Percentiles rank a stretch among this genome's conserved stretches.
Conservation (phyloP, 1,140 invertebrate genomes). For the Drosophila hydei region DNA sequence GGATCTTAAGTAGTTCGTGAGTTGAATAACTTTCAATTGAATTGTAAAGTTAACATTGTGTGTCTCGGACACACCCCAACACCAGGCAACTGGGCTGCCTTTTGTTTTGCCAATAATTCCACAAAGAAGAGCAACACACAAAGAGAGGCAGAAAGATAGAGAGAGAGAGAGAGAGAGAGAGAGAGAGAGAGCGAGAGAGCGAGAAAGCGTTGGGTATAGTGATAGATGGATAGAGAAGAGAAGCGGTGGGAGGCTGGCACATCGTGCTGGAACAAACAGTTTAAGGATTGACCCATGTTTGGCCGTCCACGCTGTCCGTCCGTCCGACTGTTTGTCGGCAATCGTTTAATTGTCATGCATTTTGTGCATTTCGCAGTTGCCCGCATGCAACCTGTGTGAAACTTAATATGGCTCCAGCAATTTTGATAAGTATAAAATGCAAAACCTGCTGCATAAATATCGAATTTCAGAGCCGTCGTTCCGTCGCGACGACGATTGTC, state of each 20-base stretch:
- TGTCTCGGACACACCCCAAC: slow-evolving; percentile 72
- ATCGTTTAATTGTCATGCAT: slow-evolving; percentile 78
- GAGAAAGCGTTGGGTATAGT: background rate
- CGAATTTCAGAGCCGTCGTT: slow-evolving; percentile 75
- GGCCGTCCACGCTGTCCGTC: background rate
- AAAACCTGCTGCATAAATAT: slow-evolving; percentile 82
- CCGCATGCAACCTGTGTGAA: slow-evolving; percentile 73
- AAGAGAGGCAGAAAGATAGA: background rate
- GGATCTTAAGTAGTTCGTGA: slow-evolving; percentile 83
- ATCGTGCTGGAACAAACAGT: slow-evolving; percentile 72
- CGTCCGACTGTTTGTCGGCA: slow-evolving; percentile 4
- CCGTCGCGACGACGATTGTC: slow-evolving; percentile 65
- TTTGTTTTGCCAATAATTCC: slow-evolving; percentile 55
- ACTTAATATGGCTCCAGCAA: slow-evolving; percentile 76
- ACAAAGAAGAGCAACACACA: slow-evolving; percentile 15
- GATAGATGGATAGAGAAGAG: slow-evolving; percentile 1
- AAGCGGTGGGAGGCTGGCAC: slow-evolving; percentile 45
- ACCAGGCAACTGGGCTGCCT: slow-evolving; percentile 45
- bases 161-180: slow-evolving; percentile 18
- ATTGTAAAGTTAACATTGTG: slow-evolving; percentile 82
- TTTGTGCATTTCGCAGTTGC: slow-evolving; percentile 63
- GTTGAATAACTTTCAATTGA: slow-evolving; percentile 83
- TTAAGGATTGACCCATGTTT: slow-evolving; percentile 66
- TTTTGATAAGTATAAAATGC: slow-evolving; percentile 82
- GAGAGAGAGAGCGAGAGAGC: background rate